Base-by-base conservation (phyloP, 2,888 invertebrate species). In the Notodonta ziczac region DNA sequence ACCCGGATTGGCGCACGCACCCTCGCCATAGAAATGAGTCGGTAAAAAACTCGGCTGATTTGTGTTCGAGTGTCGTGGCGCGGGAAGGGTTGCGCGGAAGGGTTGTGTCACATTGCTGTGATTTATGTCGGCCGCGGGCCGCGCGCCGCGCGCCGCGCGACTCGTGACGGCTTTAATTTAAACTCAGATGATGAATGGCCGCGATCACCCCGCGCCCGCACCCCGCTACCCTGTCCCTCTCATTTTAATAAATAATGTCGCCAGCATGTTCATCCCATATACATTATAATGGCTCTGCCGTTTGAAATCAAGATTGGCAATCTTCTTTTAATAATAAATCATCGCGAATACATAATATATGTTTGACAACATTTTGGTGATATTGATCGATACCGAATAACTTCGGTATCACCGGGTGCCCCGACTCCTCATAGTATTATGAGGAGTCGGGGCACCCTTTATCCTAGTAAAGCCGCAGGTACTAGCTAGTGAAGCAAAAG, bases 111-210 rank as follows among this genome's bases (percentile, higher is more conserved):
- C 80, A 73, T 72, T 75, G 72, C 73, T 77, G 79, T 81, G 82
- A 83, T 84, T 82, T 82, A 82, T 78, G 78, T 76, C 70, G 69
- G 70, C 66, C 73, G 69, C 72, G 67, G 68, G 72, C 70, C 24
- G 24, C 24, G 24, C 1, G 78, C 73, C 76, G 76, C 80, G 73
- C 78, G 81, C 76, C 81, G 77, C 83, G 84, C 80, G 83, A 81
- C 82, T 76, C 80, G 80, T 79, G 82, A 85, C 88, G 88, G 83
- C 78, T 85, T 86, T 86, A 84, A 89, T 84, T 90, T 87, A 87
- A 84, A 84, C 70, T 73, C 74, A 75, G 66, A 80, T 89, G 90
- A 90, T 90, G 82, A 81, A 90, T 85, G 81, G 69, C 59, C 58
- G 56, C 60, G 55, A 62, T 56, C 61, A 52, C 48, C 58, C 59